These are phyloP conservation scores for Drosophila fulvimacula DNA, from an alignment of 2,888 invertebrate genomes.

Conservation along the genomic window DNA sequence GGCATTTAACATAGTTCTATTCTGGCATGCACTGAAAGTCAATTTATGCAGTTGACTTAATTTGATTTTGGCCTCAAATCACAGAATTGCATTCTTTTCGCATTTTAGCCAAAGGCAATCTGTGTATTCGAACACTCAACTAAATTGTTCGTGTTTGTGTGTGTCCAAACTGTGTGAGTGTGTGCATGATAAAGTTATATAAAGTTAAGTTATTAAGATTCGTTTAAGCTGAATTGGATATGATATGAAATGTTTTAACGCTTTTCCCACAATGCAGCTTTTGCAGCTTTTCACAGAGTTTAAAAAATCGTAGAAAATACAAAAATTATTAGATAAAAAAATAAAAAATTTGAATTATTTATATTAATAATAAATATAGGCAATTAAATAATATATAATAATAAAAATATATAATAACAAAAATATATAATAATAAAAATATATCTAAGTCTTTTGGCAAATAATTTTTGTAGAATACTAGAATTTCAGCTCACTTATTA, in stretches of 20 bases:
- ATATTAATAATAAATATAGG: too few relatives aligned
- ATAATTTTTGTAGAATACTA: too few relatives aligned
- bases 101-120: constrained; percentile 2
- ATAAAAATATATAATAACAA: too few relatives aligned
- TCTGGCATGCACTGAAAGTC: constrained; percentile 56
- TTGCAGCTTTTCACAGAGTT: neutral
- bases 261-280: too few relatives aligned
- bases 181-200: neutral
- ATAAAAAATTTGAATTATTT: neutral
- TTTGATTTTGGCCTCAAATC: constrained; percentile 64
- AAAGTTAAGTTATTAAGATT: neutral
- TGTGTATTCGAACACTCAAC: constrained; percentile 10
- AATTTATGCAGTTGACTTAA: constrained; percentile 77
- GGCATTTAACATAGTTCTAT: constrained; percentile 20
- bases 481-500: too few relatives aligned
- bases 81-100: constrained; percentile 28
- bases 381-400: too few relatives aligned
- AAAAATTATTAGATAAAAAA: too few relatives aligned
- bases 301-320: too few relatives aligned
- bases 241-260: neutral
- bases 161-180: neutral
- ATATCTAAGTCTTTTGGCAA: too few relatives aligned
- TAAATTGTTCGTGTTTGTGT: neutral
- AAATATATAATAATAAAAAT: too few relatives aligned
- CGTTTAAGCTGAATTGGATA: neutral